These are phyloP conservation scores for Arion vulgaris DNA, from an alignment of 1,140 invertebrate species.

Conservation along the genomic window DNA sequence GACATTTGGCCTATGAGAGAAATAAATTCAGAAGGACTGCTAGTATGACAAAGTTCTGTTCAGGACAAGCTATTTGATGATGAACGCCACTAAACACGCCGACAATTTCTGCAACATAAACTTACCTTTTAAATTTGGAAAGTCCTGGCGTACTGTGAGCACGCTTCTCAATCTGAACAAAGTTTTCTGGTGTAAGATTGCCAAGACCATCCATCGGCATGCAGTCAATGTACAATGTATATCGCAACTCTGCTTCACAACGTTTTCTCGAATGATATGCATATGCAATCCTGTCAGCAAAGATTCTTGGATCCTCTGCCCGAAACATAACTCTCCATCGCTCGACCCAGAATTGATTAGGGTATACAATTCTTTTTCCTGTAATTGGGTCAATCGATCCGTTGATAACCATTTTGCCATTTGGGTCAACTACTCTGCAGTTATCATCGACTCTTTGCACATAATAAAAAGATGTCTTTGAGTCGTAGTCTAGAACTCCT, in stretches of 20 bases:
- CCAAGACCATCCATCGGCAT: slow-evolving; percentile 78
- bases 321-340: slow-evolving; percentile 80
- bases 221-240: slow-evolving; percentile 81
- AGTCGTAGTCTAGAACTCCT: slow-evolving; percentile 78
- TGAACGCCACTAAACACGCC: no score
- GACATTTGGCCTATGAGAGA: no score
- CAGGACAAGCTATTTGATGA: no score
- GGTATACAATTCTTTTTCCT: slow-evolving; percentile 52
- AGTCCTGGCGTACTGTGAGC: slow-evolving; percentile 65
- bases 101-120: slow-evolving; percentile 44
- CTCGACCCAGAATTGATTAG: slow-evolving; percentile 75
- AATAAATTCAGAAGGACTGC: no score
- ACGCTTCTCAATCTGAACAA: slow-evolving; percentile 73
- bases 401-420: slow-evolving; percentile 66
- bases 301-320: slow-evolving; percentile 81
- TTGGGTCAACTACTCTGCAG: slow-evolving; percentile 65
- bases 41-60: no score
- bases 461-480: slow-evolving; percentile 66
- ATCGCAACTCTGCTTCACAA: slow-evolving; percentile 78
- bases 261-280: slow-evolving; percentile 76
- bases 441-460: slow-evolving; percentile 77
- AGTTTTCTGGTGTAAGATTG: slow-evolving; percentile 73
- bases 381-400: slow-evolving; percentile 54
- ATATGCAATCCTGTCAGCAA: slow-evolving; percentile 77
- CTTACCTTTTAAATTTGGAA: slow-evolving; percentile 55